Conservation (phyloP, 2,797 vertebrate species). For the Syngnathus acus region DNA sequence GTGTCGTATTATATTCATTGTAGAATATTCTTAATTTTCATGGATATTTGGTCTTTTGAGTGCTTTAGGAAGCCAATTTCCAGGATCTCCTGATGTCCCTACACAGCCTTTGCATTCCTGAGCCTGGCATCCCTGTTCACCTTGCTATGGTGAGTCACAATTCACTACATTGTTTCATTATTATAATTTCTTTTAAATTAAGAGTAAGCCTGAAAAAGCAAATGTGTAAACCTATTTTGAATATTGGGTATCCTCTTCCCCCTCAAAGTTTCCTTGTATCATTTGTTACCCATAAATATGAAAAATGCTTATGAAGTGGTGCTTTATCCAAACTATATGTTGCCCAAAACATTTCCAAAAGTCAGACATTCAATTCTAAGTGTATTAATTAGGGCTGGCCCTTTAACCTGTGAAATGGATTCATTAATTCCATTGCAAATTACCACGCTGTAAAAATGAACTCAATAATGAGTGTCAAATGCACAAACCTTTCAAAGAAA, state of each 20-base stretch:
- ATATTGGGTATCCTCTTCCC: background rate
- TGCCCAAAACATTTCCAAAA: too few species aligned
- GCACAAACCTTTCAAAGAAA: too few species aligned
- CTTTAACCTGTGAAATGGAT: too few species aligned
- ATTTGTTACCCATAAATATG: background rate
- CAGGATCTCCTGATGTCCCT: conserved; percentile 87
- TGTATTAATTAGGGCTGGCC: too few species aligned
- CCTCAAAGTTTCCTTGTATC: background rate
- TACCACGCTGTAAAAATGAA: too few species aligned
- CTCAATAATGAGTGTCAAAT: too few species aligned
- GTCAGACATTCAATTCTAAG: too few species aligned
- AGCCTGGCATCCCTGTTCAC: conserved; percentile 84
- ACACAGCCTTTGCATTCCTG: conserved; percentile 80
- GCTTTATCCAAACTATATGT: too few species aligned
- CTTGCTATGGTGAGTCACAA: conserved; percentile 80
- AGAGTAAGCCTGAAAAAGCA: background rate
- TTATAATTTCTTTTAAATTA: background rate
- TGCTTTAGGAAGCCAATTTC: conserved; percentile 71
- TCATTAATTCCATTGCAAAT: too few species aligned
- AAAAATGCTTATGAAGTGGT: background rate
- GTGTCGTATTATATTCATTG: background rate
- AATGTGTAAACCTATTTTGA: background rate
- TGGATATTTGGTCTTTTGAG: background rate
- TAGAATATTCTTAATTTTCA: background rate
- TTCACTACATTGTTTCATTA: background rate